phyloP scores from a whole-genome alignment of 2,113 vertebrate genomes.

The Lanius ludovicianus region DNA sequence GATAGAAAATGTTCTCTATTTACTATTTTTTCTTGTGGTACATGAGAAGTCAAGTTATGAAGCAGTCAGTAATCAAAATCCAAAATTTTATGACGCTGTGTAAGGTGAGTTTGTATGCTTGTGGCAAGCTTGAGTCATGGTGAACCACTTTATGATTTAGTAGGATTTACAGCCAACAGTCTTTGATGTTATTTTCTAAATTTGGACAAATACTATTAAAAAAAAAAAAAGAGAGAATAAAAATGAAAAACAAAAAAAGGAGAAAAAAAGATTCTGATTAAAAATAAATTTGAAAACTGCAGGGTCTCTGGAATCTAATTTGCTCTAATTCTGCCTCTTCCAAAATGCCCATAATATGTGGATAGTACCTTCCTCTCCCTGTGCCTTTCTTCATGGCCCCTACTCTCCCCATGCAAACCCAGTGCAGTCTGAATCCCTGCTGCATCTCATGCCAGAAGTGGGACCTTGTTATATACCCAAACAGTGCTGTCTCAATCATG shows the following conservation, averaged over 20 bases:
- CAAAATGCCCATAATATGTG: background rate
- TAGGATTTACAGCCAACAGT: background rate
- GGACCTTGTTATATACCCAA: background rate
- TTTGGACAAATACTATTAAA: background rate
- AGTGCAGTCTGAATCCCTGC: background rate
- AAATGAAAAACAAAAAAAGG: too few species aligned
- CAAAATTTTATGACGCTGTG: background rate
- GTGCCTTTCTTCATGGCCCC: background rate
- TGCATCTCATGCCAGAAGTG: background rate
- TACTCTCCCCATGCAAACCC: background rate
- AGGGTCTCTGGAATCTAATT: background rate
- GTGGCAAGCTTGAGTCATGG: background rate
- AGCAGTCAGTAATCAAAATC: background rate
- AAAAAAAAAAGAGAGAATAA: too few species aligned
- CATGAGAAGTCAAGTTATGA: background rate
- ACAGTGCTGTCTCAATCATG: background rate
- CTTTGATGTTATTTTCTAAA: background rate
- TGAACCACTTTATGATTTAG: background rate
- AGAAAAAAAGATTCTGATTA: accelerated
- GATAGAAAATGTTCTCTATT: background rate
- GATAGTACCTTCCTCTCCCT: background rate
- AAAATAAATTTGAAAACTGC: background rate
- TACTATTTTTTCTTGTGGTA: background rate
- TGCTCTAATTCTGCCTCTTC: background rate
- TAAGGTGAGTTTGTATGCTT: background rate